A percentile compares a stretch with the other conserved stretches of the same genome.
These are phyloP conservation scores for Artibeus lituratus DNA, from an alignment of 2,797 vertebrate species.

Conservation along the genomic window DNA sequence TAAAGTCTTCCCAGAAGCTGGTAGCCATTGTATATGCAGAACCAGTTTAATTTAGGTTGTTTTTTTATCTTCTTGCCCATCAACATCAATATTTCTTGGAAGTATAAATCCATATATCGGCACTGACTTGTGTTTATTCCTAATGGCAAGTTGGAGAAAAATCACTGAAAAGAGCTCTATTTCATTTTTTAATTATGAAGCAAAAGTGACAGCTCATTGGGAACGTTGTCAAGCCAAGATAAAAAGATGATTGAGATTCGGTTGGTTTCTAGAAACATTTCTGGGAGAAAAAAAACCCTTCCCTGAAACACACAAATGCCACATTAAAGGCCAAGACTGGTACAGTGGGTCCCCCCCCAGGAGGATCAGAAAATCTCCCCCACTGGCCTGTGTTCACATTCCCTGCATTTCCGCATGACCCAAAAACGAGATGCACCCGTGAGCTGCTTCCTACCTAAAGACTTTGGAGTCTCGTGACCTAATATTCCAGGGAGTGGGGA, in stretches of 20 bases:
- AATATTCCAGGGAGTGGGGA: not conserved
- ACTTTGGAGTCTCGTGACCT: not conserved
- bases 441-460: not conserved
- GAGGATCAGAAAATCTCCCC: not conserved
- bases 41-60: slow-evolving; percentile 30
- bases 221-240: slow-evolving; percentile 50
- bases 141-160: slow-evolving; percentile 34
- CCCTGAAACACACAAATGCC: not conserved
- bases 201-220: slow-evolving; percentile 51
- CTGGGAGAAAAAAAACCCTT: not conserved
- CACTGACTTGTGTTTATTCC: slow-evolving; percentile 18
- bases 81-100: slow-evolving; percentile 43
- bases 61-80: slow-evolving; percentile 42
- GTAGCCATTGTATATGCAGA: not conserved
- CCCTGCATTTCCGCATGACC: not conserved
- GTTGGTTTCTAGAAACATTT: slow-evolving; percentile 47
- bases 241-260: not conserved
- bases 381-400: not conserved
- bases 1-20: slow-evolving; percentile 40
- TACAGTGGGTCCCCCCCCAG: not conserved
- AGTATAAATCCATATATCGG: slow-evolving; percentile 34
- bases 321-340: not conserved
- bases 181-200: slow-evolving; percentile 73
- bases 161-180: slow-evolving; percentile 21
- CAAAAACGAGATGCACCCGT: not conserved